Evolutionary conservation across 2,797 vertebrate genomes (phyloP).

Genomic region (Craterocephalus amniculus): DNA sequence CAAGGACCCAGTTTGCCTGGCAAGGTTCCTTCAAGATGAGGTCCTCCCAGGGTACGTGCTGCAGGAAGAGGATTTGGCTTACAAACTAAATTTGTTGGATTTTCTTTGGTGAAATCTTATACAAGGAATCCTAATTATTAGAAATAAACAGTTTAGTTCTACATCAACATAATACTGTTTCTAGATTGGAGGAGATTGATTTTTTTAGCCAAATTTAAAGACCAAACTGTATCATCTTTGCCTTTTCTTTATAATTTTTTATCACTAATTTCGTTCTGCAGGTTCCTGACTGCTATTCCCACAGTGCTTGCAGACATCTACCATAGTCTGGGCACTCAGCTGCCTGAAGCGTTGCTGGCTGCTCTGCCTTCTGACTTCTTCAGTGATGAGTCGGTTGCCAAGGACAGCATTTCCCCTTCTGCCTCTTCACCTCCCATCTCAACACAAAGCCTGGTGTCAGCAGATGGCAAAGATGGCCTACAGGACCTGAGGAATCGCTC

Average conservation of each 20-base stretch:
- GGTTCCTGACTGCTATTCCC: constrained; percentile 87
- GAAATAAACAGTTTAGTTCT: not conserved
- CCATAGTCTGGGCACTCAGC: constrained; percentile 88
- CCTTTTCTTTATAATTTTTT: no score
- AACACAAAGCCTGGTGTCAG: constrained; percentile 59
- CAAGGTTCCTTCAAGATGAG: constrained; percentile 89
- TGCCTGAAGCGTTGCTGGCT: constrained; percentile 86
- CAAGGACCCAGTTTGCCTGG: constrained; percentile 88
- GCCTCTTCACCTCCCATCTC: constrained; percentile 70
- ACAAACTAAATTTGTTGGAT: no score
- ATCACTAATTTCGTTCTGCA: constrained; percentile 52
- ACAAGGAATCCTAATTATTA: not conserved
- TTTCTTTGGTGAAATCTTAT: not conserved
- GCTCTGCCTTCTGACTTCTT: constrained; percentile 92
- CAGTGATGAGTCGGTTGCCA: constrained; percentile 90
- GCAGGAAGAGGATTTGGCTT: not conserved
- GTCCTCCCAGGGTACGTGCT: constrained; percentile 86
- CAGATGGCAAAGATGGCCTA: constrained; percentile 76
- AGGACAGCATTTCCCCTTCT: constrained; percentile 85
- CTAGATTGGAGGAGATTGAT: not conserved
- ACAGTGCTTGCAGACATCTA: constrained; percentile 90
- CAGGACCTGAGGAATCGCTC: constrained; percentile 89
- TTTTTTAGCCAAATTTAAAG: not conserved
- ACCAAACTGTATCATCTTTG: no score
- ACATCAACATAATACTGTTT: not conserved